Conservation (phyloP, 30 jellyfish, hydroid and myxozoan genomes). For the Haliclystus octoradiatus region DNA sequence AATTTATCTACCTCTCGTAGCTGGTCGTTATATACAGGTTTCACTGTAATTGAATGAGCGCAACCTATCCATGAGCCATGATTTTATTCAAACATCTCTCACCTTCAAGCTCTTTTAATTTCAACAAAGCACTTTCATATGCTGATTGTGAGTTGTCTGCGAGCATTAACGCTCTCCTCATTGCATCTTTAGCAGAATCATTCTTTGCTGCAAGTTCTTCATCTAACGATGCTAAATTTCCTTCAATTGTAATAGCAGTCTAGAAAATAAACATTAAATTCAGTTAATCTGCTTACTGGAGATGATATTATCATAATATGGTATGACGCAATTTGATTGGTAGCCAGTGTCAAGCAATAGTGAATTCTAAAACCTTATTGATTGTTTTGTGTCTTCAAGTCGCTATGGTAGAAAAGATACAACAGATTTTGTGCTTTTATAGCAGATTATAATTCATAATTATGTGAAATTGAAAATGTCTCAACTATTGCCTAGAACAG, state of each 20-base stretch:
- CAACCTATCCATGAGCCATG: no score
- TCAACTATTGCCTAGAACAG: no score
- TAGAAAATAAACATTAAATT: conserved; percentile 2
- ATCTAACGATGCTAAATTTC: conserved; percentile 1
- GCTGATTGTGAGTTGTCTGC: conserved; percentile 5
- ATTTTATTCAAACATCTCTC: no score
- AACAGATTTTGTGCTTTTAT: no score
- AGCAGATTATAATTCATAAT: no score
- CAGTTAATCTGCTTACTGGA: neutral
- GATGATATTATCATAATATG: neutral
- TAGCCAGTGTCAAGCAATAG: neutral
- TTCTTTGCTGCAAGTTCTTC: conserved; percentile 5
- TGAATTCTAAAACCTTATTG: no score
- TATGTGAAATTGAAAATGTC: no score
- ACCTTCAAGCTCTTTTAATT: conserved; percentile 18
- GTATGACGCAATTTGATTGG: neutral
- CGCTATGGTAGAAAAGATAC: no score
- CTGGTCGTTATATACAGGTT: no score
- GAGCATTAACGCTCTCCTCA: conserved; percentile 19
- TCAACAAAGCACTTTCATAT: conserved; percentile 7
- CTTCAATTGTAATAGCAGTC: conserved; percentile 12
- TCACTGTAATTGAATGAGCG: no score
- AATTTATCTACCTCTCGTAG: no score
- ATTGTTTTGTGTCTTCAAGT: no score
- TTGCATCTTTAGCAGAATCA: conserved; percentile 17